These are phyloP conservation scores for Hemibagrus wyckioides DNA, from an alignment of 2,113 vertebrate species.

Conservation along the genomic window DNA sequence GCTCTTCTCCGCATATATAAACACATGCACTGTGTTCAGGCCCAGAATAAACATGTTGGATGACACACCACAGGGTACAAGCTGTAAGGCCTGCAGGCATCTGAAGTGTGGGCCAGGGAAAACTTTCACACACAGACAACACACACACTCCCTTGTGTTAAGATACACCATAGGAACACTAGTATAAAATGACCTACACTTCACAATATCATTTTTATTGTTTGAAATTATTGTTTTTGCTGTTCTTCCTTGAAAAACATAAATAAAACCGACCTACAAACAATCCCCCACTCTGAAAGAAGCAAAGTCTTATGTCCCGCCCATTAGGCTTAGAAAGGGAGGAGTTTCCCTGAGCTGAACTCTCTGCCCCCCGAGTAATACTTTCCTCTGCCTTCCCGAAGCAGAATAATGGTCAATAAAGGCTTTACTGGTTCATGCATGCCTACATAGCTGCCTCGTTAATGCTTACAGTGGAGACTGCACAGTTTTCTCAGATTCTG, in stretches of 20 bases:
- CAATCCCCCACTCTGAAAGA: neutral
- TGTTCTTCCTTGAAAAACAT: neutral
- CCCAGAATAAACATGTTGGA: slow-evolving; percentile 30
- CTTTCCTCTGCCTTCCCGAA: neutral
- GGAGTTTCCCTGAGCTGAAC: neutral
- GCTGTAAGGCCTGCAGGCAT: slow-evolving; percentile 12
- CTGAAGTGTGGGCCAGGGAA: slow-evolving; percentile 15
- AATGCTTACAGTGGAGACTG: neutral
- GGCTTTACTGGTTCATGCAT: neutral
- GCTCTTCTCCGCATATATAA: neutral
- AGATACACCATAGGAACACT: neutral
- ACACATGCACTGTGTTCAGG: neutral
- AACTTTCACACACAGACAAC: neutral
- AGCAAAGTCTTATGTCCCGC: neutral
- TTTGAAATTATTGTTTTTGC: no score
- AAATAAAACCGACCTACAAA: neutral
- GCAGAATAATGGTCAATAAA: neutral
- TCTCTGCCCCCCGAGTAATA: neutral
- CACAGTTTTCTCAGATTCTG: neutral
- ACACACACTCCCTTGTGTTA: neutral
- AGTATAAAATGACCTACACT: neutral
- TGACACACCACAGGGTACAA: neutral
- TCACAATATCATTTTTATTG: no score
- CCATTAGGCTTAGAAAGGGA: neutral
- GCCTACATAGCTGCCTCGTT: neutral